Evolutionary conservation across 2,888 invertebrate species (phyloP), one percentile per base, ranked within the genome.

Genomic region (Pegoplata infirma): DNA sequence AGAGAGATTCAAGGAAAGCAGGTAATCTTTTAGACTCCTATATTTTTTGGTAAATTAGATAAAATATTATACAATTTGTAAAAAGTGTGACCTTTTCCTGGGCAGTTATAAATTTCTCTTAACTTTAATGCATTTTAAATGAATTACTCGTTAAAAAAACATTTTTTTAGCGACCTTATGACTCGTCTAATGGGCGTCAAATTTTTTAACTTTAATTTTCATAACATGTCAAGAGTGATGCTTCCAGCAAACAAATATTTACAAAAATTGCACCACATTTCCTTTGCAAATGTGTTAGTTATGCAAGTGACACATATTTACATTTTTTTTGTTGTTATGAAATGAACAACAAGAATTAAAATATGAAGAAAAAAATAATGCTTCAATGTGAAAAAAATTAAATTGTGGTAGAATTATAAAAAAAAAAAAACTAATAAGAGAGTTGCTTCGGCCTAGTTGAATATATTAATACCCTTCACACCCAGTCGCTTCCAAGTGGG

Each of bases 181-280:
- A 74, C 69, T 68, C 73, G 73, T 74, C 78, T 55, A 78, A 64
- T 53, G 59, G 78, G 64, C 78, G 78, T 59, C 74, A 78, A 53
- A 63, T 53, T 68, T n/a, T 49, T 17, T 28, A 61, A 12, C 40
- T 49, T 32, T 53, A 73, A 68, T 49, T 56, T 69, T 55, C 49
- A 17, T n/a, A 53, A 19, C 61, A 61, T 64, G 14, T 47, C 49
- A 53, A 63, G 63, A 49, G 55, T 69, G 51, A 64, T 32, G 69
- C 46, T 51, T 8, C 58, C 28, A 14, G 8, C 14, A 23, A 51
- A 58, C 56, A 32, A 56, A 67, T 46, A 51, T 72, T 67, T 46
- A 12, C 67, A 25, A 63, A 53, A 58, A 59, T 19, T 73, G 40
- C 64, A 32, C 47, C 68, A 63, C 58, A 64, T 53, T 69, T 64